Conservation (phyloP, 2,113 vertebrate genomes). For the Aspidoscelis tigris region DNA sequence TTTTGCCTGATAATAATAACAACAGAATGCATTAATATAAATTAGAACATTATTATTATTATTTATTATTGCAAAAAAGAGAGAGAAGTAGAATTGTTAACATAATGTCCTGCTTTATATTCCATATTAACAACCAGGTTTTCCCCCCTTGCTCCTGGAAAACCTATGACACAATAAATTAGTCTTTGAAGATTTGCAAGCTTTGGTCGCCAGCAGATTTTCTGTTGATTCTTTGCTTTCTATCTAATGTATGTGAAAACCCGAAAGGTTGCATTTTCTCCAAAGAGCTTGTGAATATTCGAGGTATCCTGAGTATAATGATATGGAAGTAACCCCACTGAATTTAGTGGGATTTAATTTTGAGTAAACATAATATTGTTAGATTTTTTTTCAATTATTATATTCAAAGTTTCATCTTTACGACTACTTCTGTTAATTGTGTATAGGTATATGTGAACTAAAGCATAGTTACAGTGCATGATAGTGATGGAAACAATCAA, state of each 20-base stretch:
- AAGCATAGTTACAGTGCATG: too few species aligned
- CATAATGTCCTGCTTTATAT: neutral
- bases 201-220: too few species aligned
- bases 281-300: neutral
- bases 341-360: neutral
- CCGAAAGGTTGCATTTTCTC: neutral
- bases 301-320: neutral
- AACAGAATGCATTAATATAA: neutral
- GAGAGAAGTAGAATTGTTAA: too few species aligned
- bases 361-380: neutral
- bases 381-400: neutral
- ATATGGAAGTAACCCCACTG: neutral
- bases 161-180: neutral
- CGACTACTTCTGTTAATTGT: accelerated
- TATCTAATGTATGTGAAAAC: neutral
- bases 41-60: neutral
- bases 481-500: too few species aligned
- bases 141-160: neutral
- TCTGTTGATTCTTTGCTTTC: neutral
- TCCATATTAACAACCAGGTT: neutral
- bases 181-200: neutral
- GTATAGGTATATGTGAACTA: too few species aligned
- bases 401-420: neutral
- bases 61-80: neutral
- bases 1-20: neutral